phyloP scores from a whole-genome alignment of 2,113 vertebrate genomes.

The Trematocara marginatum region DNA sequence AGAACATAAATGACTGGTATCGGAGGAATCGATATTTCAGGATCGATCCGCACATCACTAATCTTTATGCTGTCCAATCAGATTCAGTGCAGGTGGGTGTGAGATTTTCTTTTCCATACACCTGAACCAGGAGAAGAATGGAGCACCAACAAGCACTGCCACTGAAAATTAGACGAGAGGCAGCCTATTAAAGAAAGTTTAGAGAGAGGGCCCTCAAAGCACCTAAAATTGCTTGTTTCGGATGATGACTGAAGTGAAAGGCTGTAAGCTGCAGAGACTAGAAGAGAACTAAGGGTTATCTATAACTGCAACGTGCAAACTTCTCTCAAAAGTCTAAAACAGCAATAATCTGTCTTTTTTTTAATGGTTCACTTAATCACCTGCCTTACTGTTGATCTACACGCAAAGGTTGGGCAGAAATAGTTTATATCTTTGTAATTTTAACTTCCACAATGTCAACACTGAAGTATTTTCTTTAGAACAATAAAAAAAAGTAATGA shows the following conservation, averaged over 20 bases:
- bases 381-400: neutral
- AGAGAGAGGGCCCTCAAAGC: neutral
- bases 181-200: neutral
- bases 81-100: neutral
- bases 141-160: neutral
- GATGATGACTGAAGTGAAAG: neutral
- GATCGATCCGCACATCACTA: no score
- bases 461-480: neutral
- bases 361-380: neutral
- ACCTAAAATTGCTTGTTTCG: accelerated
- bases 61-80: neutral
- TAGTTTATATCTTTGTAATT: neutral
- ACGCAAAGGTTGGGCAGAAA: neutral
- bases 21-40: no score
- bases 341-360: neutral
- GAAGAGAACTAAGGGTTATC: neutral
- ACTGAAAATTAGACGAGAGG: neutral
- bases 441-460: neutral
- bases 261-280: neutral
- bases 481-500: neutral
- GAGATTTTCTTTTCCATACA: neutral
- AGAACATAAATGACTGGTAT: no score
- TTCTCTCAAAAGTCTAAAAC: neutral
- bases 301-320: neutral
- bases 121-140: neutral